Percentiles rank a stretch among this genome's conserved stretches.
Conservation (phyloP, 2,113 vertebrate genomes). For the Sitta europaea region DNA sequence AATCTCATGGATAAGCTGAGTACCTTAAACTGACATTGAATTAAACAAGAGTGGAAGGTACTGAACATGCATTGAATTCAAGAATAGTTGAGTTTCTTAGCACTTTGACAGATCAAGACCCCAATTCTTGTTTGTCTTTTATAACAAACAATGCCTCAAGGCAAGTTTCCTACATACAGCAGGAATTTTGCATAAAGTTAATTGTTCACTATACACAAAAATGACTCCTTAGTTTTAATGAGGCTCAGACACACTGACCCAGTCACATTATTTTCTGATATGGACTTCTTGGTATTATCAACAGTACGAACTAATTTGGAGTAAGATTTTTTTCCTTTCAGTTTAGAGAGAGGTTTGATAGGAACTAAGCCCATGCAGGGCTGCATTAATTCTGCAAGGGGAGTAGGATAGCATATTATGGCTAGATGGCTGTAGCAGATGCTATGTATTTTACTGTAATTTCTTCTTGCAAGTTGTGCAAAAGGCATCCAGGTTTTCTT, state of each 20-base stretch:
- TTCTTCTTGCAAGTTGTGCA: neutral
- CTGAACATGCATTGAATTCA: neutral
- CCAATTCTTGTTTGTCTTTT: conserved; percentile 19
- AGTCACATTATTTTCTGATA: neutral
- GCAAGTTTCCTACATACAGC: neutral
- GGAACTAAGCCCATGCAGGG: fast-evolving
- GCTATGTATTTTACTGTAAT: neutral
- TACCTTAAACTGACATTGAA: conserved; percentile 8
- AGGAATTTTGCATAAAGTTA: conserved; percentile 34
- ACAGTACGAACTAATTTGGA: neutral
- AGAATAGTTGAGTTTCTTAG: neutral
- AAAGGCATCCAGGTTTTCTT: neutral
- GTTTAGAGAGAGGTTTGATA: neutral
- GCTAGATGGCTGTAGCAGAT: neutral
- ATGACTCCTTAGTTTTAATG: conserved; percentile 7
- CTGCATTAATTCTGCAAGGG: neutral
- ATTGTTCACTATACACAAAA: conserved; percentile 33
- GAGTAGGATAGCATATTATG: neutral
- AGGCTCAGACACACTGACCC: neutral
- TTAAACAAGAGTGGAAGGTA: conserved; percentile 24
- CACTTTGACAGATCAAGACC: conserved; percentile 30
- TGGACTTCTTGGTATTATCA: neutral
- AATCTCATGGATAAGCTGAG: neutral
- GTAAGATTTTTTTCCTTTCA: neutral
- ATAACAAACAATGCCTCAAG: conserved; percentile 34